phyloP scores from a whole-genome alignment of 2,888 invertebrate genomes.

The Glyphotaelius pellucidus region DNA sequence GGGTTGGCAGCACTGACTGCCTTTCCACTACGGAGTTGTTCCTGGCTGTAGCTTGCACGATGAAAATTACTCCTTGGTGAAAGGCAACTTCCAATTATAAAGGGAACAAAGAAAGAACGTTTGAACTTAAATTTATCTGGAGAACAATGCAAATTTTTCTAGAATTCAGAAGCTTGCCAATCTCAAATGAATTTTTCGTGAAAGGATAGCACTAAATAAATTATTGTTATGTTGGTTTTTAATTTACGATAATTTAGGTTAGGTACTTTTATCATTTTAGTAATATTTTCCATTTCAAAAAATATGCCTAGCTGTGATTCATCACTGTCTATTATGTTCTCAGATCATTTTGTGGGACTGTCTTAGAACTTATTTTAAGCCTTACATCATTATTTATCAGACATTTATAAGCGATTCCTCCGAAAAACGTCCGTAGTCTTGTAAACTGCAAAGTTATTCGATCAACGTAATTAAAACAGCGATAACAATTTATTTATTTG shows the following conservation, averaged over 20 bases:
- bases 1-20: no score
- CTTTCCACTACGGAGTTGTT: not conserved
- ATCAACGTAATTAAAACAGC: not conserved
- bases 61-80: not conserved
- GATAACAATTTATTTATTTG: not conserved
- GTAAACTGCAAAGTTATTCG: not conserved
- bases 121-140: not conserved
- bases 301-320: not conserved
- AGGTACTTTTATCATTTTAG: no score
- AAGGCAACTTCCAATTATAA: not conserved
- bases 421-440: not conserved
- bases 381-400: not conserved
- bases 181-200: not conserved
- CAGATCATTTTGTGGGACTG: no score
- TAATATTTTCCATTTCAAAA: not conserved
- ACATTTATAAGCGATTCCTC: not conserved
- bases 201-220: not conserved
- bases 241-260: not conserved
- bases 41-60: not conserved
- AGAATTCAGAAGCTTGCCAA: not conserved
- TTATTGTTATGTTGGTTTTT: not conserved
- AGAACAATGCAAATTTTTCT: not conserved
- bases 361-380: not conserved
- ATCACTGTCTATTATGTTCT: not conserved
- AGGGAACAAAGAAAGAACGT: not conserved